Evolutionary conservation across 2,888 invertebrate genomes (phyloP), one percentile per base, ranked within the genome.

Genomic region (Lasioglossum morio): DNA sequence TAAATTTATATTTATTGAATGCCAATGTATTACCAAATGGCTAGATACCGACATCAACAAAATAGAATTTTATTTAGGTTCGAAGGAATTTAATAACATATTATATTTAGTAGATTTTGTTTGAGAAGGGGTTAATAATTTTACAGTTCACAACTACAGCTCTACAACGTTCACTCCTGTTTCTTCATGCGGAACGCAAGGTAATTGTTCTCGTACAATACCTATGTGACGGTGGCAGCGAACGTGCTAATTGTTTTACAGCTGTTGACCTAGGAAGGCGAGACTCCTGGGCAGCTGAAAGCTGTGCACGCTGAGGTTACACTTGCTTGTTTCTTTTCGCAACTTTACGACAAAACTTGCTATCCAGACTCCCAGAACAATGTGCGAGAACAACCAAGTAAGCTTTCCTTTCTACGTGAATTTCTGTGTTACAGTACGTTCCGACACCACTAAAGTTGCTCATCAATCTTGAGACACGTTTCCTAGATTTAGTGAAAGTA

Each of bases 171-270:
- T 12, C 12, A 14, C 1, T 60, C 0, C 12, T 27, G 12, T 14
- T 4, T 27, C 27, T 12, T 27, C 4, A 27, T 60, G 60, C 60
- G 60, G 27, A 27, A 27, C 12, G 14, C 60, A 14, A 27, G 14
- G 27, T 27, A n/a, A 60, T 60, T 60, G 27, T 60, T 60, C 60
- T 4, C 60, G 60, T 27, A 10, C 5, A 60, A 8, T 53, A 23
- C 8, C n/a, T 27, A 5, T 27, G 60, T 60, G 12, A 60, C 60
- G n/a, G 12, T 27, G 27, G 60, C n/a, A 14, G 60, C 27, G 60
- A 60, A 60, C 60, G 60, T 60, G 60, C 60, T 60, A 60, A 60
- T 60, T 27, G 60, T 60, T 60, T 60, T 60, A 60, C 60, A 27
- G 60, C 60, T 60, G 60, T 60, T 60, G 60, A 60, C 60, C 60